These are phyloP conservation scores for Calameuta filiformis DNA, from an alignment of 2,888 invertebrate species.

Conservation along the genomic window DNA sequence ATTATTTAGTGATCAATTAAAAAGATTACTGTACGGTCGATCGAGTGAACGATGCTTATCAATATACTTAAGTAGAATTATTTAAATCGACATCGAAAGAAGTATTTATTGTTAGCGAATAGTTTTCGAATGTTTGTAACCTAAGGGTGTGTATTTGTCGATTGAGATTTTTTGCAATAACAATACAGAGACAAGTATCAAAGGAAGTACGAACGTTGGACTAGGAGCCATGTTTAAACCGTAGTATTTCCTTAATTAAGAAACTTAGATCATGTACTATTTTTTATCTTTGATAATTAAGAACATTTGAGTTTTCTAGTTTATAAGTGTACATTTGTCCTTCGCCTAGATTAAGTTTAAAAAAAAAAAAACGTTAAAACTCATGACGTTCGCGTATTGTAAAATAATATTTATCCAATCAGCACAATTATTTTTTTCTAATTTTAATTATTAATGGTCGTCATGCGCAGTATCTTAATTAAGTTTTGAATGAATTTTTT, in stretches of 20 bases:
- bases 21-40: background rate
- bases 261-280: background rate
- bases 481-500: background rate
- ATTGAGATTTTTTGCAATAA: constrained; percentile 1
- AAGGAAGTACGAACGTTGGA: background rate
- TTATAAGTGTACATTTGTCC: constrained; percentile 5
- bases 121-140: constrained; percentile 4
- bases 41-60: background rate
- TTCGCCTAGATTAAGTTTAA: background rate
- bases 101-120: constrained; percentile 22
- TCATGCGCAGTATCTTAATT: background rate
- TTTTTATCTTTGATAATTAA: background rate
- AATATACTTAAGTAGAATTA: constrained; percentile 14
- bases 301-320: background rate
- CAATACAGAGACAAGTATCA: background rate
- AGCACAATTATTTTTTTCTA: background rate
- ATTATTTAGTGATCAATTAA: background rate
- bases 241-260: background rate
- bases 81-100: constrained; percentile 21
- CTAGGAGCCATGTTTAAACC: background rate
- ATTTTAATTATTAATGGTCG: background rate
- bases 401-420: constrained; percentile 5
- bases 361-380: background rate
- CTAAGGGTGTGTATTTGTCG: background rate
- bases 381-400: background rate